Percentiles rank a stretch among this genome's conserved stretches.
These are phyloP conservation scores for Aleiodes testaceus DNA, from an alignment of 2,888 invertebrate species.

Conservation along the genomic window DNA sequence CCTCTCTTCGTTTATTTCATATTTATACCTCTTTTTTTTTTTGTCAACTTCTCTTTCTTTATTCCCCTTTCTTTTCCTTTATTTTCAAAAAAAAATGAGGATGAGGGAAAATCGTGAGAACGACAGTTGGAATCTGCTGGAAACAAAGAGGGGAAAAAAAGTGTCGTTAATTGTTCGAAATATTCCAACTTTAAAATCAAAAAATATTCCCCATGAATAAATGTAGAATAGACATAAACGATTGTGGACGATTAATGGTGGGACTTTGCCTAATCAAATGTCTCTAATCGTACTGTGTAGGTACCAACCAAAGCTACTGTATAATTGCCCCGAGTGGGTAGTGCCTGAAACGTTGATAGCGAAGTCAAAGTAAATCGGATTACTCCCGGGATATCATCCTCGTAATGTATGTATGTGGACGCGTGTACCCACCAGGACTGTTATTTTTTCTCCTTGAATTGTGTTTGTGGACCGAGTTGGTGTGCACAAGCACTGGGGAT, in stretches of 20 bases:
- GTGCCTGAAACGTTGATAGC: conserved; percentile 69
- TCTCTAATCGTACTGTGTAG: conserved; percentile 51
- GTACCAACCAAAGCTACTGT: conserved; percentile 52
- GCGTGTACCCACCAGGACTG: conserved; percentile 39
- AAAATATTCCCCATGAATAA: conserved; percentile 2
- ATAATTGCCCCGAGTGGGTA: conserved; percentile 69
- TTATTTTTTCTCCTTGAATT: background rate
- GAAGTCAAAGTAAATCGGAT: conserved; percentile 73
- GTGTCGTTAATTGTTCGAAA: conserved; percentile 9
- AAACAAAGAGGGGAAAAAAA: conserved; percentile 13
- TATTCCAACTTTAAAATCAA: too few species aligned
- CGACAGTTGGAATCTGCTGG: conserved; percentile 32
- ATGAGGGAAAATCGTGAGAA: conserved; percentile 37
- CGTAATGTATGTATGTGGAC: conserved; percentile 68
- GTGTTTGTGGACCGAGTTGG: conserved; percentile 22
- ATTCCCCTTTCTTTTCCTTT: conserved; percentile 37
- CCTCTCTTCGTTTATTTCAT: conserved; percentile 40
- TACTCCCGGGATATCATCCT: conserved; percentile 70
- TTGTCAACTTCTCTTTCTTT: conserved; percentile 36
- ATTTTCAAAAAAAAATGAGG: conserved; percentile 39
- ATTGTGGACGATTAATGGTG: conserved; percentile 49
- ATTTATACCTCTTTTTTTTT: conserved; percentile 32
- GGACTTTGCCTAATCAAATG: conserved; percentile 55
- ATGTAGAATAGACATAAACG: conserved; percentile 22
- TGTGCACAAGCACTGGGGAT: background rate